Evolutionary conservation across 2,888 invertebrate genomes (phyloP), one percentile per base, ranked within the genome.

Genomic region (Lissonota sp.): DNA sequence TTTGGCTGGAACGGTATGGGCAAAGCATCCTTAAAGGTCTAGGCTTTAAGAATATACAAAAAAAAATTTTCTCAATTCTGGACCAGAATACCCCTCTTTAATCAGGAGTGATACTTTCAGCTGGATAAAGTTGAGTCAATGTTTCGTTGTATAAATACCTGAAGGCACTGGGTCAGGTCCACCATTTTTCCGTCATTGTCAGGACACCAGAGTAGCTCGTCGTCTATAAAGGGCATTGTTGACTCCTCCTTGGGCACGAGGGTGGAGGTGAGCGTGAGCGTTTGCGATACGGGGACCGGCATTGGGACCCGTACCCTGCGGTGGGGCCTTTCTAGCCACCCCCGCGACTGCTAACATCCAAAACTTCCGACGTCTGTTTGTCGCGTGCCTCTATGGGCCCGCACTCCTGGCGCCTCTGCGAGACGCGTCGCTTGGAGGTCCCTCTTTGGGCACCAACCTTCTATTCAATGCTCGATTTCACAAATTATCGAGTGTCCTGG

Each of bases 121-220:
- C 26, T 26, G 26, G 26, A 26, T 3, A 26, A 26, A 26, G 26
- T 26, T 26, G 26, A 26, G 26, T 26, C 26, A 26, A 26, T 26
- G 26, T 26, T 26, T 26, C 26, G 3, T 26, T 1, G 1, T 37
- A 12, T 44, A 67, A 62, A 80, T 81, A 97, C 97, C 95, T 97
- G 96, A 91, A 98, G 95, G 94, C 97, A 97, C 93, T 96, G 96
- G 88, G 97, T 96, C 92, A 98, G 95, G 93, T 98, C 98, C 91
- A 97, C 97, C 96, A 98, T 97, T 93, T 97, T 97, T 93, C 97
- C 97, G 94, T 98, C 98, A 94, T 97, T 97, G 94, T 98, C 98
- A 92, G 97, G 97, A 94, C 97, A 97, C 98, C 98, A 98, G 93
- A 97, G 94, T 90, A 98, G 95, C 93, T 98, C 98, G 95, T 98